These are phyloP conservation scores for Elegia similella DNA, from an alignment of 2,888 invertebrate species.

Conservation along the genomic window DNA sequence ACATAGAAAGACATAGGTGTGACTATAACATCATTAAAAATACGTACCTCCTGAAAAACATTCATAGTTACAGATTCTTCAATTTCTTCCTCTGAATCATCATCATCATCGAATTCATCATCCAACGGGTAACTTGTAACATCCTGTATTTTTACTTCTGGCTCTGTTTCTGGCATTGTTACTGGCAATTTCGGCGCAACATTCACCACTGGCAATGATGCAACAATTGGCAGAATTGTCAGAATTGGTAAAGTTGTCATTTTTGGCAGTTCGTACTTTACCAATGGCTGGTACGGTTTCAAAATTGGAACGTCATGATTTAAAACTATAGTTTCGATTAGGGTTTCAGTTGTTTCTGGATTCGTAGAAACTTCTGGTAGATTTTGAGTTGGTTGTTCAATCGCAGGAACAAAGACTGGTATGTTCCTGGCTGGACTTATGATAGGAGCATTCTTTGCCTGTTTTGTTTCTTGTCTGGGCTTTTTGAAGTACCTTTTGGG, in stretches of 20 bases:
- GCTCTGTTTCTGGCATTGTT: background rate
- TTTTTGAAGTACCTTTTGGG: background rate
- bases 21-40: background rate
- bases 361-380: background rate
- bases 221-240: slow-evolving; percentile 8
- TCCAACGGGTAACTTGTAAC: background rate
- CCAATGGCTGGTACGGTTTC: background rate
- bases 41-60: background rate
- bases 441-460: background rate
- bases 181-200: background rate
- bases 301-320: background rate
- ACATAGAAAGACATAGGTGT: background rate
- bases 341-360: background rate
- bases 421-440: background rate
- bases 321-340: background rate
- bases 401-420: background rate
- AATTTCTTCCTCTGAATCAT: background rate
- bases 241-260: slow-evolving; percentile 10
- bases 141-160: background rate
- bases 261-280: slow-evolving; percentile 5
- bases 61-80: background rate
- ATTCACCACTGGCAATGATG: slow-evolving; percentile 2
- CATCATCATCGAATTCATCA: background rate
- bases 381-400: background rate
- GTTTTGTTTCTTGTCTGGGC: background rate